These are phyloP conservation scores for Enteromius trimaculatus DNA, from an alignment of 2,797 vertebrate species.

Conservation along the genomic window DNA sequence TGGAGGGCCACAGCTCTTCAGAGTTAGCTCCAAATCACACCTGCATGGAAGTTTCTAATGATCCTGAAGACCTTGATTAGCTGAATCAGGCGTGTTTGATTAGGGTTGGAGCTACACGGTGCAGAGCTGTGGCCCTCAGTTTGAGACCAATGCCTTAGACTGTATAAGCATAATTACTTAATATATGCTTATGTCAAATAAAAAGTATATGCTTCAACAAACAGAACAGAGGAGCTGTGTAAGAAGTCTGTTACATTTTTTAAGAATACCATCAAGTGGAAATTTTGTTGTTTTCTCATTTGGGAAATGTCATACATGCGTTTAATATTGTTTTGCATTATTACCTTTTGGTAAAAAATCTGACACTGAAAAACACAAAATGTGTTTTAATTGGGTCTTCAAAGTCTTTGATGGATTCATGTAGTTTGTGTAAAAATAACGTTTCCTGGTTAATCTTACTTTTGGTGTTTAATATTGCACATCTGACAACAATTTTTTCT, in stretches of 20 bases:
- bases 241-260: neutral
- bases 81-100: no score
- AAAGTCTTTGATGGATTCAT: neutral
- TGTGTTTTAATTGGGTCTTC: neutral
- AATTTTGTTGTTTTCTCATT: neutral
- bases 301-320: neutral
- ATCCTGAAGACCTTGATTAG: no score
- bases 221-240: neutral
- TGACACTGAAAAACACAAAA: neutral
- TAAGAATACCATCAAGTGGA: neutral
- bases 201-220: neutral
- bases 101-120: no score
- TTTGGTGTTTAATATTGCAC: neutral
- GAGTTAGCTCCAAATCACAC: no score
- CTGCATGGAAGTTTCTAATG: no score
- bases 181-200: constrained; percentile 9
- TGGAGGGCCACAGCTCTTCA: no score
- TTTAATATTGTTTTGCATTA: neutral
- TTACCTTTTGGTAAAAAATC: neutral
- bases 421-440: neutral
- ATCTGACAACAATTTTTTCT: neutral
- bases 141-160: neutral
- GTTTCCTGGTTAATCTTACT: neutral
- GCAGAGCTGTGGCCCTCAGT: no score
- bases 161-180: neutral